Conservation (phyloP, 2,888 invertebrate species). For the Cacoxenus indagator region DNA sequence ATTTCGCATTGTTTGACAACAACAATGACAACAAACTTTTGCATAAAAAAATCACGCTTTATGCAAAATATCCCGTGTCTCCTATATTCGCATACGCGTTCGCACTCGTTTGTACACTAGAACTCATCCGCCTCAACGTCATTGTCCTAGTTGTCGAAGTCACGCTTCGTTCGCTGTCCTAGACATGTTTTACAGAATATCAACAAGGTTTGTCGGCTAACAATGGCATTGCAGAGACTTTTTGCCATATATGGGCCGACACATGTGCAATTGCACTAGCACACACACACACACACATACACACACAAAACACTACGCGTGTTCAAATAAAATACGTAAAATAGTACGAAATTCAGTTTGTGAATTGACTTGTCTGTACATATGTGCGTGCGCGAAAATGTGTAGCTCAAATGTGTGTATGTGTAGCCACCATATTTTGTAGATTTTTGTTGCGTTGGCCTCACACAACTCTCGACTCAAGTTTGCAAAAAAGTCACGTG, state of each 20-base stretch:
- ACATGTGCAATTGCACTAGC: background rate
- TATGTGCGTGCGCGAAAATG: background rate
- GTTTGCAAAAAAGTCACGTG: background rate
- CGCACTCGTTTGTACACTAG: no score
- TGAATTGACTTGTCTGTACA: background rate
- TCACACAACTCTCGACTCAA: background rate
- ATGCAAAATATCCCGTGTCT: background rate
- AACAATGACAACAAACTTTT: slow-evolving; percentile 1
- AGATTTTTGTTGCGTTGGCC: background rate
- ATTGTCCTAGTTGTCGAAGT: background rate
- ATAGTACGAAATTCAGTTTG: slow-evolving; percentile 8
- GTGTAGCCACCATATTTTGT: background rate
- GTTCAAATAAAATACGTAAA: slow-evolving; percentile 10
- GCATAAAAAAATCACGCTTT: slow-evolving; percentile 5
- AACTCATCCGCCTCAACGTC: background rate
- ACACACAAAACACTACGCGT: background rate
- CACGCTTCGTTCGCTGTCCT: background rate
- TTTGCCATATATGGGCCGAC: background rate
- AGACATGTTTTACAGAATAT: slow-evolving; percentile 8
- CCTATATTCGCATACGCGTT: no score
- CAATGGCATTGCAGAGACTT: background rate
- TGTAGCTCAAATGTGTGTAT: no score
- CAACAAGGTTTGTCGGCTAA: slow-evolving; percentile 7
- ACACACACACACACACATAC: background rate
- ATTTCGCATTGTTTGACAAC: background rate